Evolutionary conservation across 2,113 vertebrate species (phyloP).

Genomic region (Passerina amoena): DNA sequence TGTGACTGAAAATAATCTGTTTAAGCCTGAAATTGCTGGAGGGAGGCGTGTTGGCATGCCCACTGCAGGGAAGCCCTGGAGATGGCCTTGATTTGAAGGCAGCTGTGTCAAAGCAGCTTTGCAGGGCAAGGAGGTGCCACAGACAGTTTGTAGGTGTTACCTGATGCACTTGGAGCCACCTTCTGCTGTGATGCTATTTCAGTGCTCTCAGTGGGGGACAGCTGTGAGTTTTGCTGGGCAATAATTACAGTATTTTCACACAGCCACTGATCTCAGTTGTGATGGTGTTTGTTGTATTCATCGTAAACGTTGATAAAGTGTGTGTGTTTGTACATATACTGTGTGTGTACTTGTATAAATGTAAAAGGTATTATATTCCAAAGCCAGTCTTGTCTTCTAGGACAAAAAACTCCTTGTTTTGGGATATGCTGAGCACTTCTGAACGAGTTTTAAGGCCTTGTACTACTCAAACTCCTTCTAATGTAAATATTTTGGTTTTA

Average conservation of each 20-base stretch:
- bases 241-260: not conserved
- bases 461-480: not conserved
- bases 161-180: not conserved
- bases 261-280: not conserved
- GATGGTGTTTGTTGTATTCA: not conserved
- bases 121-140: not conserved
- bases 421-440: not conserved
- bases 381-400: not conserved
- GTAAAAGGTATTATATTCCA: not conserved
- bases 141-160: not conserved
- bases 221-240: not conserved
- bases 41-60: fast-evolving
- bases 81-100: not conserved
- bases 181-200: not conserved
- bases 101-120: not conserved
- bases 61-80: not conserved
- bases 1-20: not conserved
- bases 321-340: not conserved
- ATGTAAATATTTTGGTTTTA: not conserved
- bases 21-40: slow-evolving; percentile 1
- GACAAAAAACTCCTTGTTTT: not conserved
- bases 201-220: not conserved
- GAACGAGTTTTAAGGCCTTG: not conserved
- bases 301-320: fast-evolving
- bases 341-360: not conserved